Evolutionary conservation across 2,797 vertebrate genomes (phyloP), one percentile per base, ranked within the genome.

Genomic region (Natrix natrix): DNA sequence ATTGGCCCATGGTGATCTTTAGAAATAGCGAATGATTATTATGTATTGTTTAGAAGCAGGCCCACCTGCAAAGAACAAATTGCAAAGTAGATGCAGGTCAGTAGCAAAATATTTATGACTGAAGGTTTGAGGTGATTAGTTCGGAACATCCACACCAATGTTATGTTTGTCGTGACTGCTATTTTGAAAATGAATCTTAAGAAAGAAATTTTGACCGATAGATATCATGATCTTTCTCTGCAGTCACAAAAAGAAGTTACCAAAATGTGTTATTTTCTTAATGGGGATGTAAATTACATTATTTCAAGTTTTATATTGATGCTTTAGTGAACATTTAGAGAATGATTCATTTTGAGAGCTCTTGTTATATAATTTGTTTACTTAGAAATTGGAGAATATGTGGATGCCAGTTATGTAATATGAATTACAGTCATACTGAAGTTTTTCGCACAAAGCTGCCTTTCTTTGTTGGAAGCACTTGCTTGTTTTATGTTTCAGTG

Each of bases 281-380:
- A 92, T 90, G 93, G 93, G 37, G 0, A 56, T 61, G 94, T 54
- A 26, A 1, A 93, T 94, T 89, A 89, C 94, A 96, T 91, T 89
- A 91, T n/a, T 95, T 92, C n/a, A 14, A n/a, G 2, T 63, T 32
- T 63, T 74, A 86, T 92, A 92, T 60, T 95, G 88, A 93, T 95
- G 93, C 93, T 7, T 88, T 96, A 95, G 54, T 92, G 61, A 96
- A 94, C 87, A 93, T 90, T 94, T 94, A 92, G 93, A 96, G 94
- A 95, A 92, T 94, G 14, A 93, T 60, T 95, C 92, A 92, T 32
- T 95, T 96, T 96, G 94, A 95, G 90, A 4, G 90, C 91, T 37
- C 1, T 63, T 92, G 95, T 97, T 97, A 97, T 59, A 94, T 97
- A 96, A 97, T 93, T 86, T 96, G 93, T 96, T 97, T 96, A 96